Evolutionary conservation across 2,797 vertebrate species (phyloP).

Genomic region (Muscicapa striata): DNA sequence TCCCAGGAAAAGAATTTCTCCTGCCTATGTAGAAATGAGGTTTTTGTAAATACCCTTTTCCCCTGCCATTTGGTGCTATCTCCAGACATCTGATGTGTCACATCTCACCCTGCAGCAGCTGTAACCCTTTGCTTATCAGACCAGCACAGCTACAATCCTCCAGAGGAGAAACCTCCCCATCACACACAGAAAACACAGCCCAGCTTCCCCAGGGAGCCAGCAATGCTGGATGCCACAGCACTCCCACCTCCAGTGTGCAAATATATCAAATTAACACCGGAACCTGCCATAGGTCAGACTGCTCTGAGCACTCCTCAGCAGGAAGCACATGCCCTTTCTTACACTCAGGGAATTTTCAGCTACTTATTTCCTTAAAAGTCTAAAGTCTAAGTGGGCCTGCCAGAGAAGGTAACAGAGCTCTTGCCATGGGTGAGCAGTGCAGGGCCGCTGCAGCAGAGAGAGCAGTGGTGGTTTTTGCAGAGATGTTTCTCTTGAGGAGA

Average conservation of each 20-base stretch:
- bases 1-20: not conserved
- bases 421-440: not conserved
- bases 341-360: not conserved
- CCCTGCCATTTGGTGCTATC: not conserved
- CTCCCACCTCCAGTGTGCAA: not conserved
- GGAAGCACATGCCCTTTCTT: not conserved
- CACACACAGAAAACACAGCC: not conserved
- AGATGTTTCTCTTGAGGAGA: not conserved
- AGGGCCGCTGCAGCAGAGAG: not conserved
- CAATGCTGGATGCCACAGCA: fast-evolving
- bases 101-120: not conserved
- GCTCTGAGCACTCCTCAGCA: not conserved
- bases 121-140: not conserved
- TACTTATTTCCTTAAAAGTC: not conserved
- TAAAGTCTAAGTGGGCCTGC: not conserved
- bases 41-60: not conserved
- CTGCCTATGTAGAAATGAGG: fast-evolving
- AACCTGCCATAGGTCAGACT: fast-evolving
- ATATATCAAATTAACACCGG: fast-evolving
- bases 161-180: not conserved
- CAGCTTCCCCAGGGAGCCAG: not conserved
- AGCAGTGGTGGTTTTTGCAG: not conserved
- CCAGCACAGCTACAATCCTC: not conserved
- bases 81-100: not conserved
- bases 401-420: not conserved